These are phyloP conservation scores for Cladorhizidae sp. DNA, from an alignment of 37 sponge, comb jelly and placozoan genomes.

Conservation along the genomic window DNA sequence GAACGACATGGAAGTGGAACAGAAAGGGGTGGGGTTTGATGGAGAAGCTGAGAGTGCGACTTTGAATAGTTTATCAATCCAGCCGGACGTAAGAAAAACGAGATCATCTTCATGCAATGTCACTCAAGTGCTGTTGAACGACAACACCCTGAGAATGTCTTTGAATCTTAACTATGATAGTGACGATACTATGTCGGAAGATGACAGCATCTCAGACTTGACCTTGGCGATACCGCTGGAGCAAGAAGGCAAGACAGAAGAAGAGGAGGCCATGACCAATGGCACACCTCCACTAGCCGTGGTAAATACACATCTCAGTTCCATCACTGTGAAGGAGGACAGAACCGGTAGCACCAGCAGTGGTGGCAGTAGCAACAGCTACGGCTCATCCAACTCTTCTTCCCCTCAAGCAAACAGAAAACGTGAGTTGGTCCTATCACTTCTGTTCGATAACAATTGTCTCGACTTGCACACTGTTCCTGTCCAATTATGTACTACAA, in stretches of 20 bases:
- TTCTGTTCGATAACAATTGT: background rate
- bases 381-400: background rate
- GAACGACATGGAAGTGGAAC: background rate
- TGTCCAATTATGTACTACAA: background rate
- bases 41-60: background rate
- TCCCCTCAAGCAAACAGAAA: background rate
- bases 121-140: background rate
- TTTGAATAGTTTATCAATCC: background rate
- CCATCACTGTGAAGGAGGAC: background rate
- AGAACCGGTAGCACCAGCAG: background rate
- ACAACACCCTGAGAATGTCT: background rate
- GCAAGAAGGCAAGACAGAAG: background rate
- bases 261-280: background rate
- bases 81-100: too few relatives aligned
- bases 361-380: background rate
- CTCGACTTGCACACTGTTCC: background rate
- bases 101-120: background rate
- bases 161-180: background rate
- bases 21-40: background rate
- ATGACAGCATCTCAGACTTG: background rate
- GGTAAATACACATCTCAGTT: too few relatives aligned
- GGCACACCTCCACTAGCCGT: too few relatives aligned
- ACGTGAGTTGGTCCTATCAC: background rate
- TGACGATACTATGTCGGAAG: conserved; percentile 6
- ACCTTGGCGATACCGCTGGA: too few relatives aligned